A percentile compares a stretch with the other conserved stretches of the same genome.
Evolutionary conservation across 2,113 vertebrate genomes (phyloP).

Genomic region (Azemiops feae): DNA sequence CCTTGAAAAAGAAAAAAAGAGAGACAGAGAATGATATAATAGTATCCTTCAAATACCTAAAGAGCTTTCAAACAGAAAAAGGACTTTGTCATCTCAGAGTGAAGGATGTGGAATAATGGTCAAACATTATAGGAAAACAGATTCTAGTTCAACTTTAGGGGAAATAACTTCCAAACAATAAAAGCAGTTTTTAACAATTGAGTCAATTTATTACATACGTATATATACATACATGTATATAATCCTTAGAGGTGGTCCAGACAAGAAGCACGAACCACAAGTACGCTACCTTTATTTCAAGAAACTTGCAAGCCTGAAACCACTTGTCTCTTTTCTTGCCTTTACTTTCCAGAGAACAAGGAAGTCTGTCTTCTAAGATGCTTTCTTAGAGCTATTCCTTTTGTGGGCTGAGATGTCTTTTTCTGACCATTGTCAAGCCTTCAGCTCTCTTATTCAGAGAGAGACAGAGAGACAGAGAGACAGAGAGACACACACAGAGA

Average conservation of each 20-base stretch:
- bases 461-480: too few species aligned
- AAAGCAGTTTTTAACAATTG: not conserved
- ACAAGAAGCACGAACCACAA: not conserved
- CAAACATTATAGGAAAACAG: not conserved
- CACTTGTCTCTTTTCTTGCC: not conserved
- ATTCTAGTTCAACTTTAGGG: not conserved
- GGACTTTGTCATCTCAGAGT: not conserved
- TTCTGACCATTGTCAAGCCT: not conserved
- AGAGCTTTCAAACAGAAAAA: not conserved
- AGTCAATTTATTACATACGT: too few species aligned
- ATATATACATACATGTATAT: not conserved
- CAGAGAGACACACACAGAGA: too few species aligned
- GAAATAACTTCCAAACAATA: not conserved
- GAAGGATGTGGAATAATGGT: not conserved
- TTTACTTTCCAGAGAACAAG: not conserved
- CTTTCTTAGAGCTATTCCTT: not conserved
- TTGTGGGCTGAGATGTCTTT: not conserved
- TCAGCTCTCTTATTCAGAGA: not conserved
- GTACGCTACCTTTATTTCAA: not conserved
- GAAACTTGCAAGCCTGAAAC: not conserved
- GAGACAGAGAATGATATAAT: not conserved
- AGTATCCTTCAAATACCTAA: not conserved
- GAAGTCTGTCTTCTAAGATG: not conserved
- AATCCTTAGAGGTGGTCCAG: not conserved
- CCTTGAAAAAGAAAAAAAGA: not conserved